Base-by-base conservation (phyloP, 2,888 invertebrate genomes). In the Tipula vernalis region DNA sequence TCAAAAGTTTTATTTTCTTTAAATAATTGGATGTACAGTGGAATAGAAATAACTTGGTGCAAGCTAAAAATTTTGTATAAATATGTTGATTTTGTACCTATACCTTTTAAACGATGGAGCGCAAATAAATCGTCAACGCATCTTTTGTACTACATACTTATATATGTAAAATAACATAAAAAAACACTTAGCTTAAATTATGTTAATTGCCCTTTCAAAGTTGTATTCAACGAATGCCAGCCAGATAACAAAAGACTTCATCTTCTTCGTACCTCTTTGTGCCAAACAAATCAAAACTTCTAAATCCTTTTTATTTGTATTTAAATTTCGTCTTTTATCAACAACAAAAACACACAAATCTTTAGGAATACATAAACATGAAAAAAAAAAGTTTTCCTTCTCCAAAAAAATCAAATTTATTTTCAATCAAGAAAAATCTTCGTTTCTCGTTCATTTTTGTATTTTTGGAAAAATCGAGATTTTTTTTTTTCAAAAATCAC, bases 171-270 rank as follows among this genome's bases (percentile, higher is more conserved):
- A 44, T 44, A 10, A 44, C n/a, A 51, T 51, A 71, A 28, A 71
- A 71, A 71, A 71, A 71, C 71, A 71, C 71, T 71, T 71, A 71
- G 71, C 71, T 71, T 71, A 71, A 71, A 71, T 71, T 71, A 71
- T 71, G 71, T 71, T 71, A 71, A 71, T 71, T 71, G 71, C 71
- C 71, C 71, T 71, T 71, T 71, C 71, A 71, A 71, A 71, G 28
- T 28, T n/a, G 10, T 71, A 28, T 71, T 71, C 71, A 71, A 71
- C 71, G 71, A 71, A 71, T 71, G 71, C 71, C 71, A 28, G 71
- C 71, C 8, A 71, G 71, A 71, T 71, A 71, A 71, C 71, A 71
- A 71, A 71, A 71, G 71, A 71, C 71, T 71, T 71, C 71, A 71
- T 28, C 28, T 18, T 71, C 71, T 71, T 71, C 28, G 71, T 71